Evolutionary conservation across 2,797 vertebrate genomes (phyloP).

Genomic region (Denticeps clupeoides): DNA sequence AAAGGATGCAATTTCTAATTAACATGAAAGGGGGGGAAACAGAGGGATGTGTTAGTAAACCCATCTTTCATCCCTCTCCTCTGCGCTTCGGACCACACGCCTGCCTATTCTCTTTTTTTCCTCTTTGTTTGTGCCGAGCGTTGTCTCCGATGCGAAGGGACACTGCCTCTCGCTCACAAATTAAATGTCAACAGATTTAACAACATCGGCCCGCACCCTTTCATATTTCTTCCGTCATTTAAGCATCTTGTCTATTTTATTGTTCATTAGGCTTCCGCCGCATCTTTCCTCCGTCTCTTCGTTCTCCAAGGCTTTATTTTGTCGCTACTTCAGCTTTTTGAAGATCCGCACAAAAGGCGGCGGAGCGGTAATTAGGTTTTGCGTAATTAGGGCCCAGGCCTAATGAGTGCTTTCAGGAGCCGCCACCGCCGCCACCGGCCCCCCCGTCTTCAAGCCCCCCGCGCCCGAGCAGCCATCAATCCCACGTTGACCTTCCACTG

Average conservation of each 20-base stretch:
- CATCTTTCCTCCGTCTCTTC: slow-evolving; percentile 30
- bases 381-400: slow-evolving; percentile 61
- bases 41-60: slow-evolving; percentile 62
- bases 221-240: slow-evolving; percentile 33
- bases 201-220: slow-evolving; percentile 30
- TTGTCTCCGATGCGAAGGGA: slow-evolving; percentile 45
- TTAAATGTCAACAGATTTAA: slow-evolving; percentile 72
- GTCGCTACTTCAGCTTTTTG: slow-evolving; percentile 34
- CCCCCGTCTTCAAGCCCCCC: slow-evolving; percentile 20
- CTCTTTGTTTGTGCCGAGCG: slow-evolving; percentile 54
- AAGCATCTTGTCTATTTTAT: slow-evolving; percentile 60
- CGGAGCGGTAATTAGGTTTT: slow-evolving; percentile 67
- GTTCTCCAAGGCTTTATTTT: slow-evolving; percentile 44
- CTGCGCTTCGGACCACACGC: slow-evolving; percentile 5
- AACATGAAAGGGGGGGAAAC: slow-evolving; percentile 64
- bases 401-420: slow-evolving; percentile 60
- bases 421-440: slow-evolving; percentile 5
- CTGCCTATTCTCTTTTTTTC: neutral
- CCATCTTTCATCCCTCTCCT: slow-evolving; percentile 57
- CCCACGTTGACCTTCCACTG: slow-evolving; percentile 35
- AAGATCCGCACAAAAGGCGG: slow-evolving; percentile 60
- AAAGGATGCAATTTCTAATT: slow-evolving; percentile 73
- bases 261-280: slow-evolving; percentile 58
- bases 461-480: slow-evolving; percentile 30
- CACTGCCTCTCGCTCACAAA: slow-evolving; percentile 39